Conservation (phyloP, 2,113 vertebrate species). For the Tragelaphus imberbis region DNA sequence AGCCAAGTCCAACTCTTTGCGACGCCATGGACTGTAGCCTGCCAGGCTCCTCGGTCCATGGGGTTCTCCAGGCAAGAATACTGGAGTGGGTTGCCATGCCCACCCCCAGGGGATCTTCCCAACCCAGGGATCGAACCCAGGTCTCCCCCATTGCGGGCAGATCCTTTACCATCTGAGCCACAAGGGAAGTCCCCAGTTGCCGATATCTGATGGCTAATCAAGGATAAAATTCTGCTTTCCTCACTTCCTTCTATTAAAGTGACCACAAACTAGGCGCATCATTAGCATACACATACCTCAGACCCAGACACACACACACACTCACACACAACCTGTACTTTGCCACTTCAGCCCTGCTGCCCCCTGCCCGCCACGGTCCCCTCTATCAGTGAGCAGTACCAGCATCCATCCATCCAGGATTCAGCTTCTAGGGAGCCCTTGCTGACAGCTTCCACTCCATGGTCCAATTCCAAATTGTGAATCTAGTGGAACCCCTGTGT, state of each 20-base stretch:
- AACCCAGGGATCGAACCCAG: no score
- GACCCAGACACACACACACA: background rate
- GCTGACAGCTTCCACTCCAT: background rate
- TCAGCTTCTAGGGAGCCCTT: background rate
- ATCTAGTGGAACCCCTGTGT: background rate
- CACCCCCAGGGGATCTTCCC: no score
- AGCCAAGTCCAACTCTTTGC: background rate
- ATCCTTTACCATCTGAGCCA: no score
- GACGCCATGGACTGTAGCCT: background rate
- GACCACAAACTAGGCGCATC: background rate
- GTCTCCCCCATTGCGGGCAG: no score
- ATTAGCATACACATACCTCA: background rate
- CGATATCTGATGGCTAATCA: background rate
- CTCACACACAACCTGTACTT: background rate
- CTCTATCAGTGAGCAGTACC: background rate
- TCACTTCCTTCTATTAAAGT: background rate
- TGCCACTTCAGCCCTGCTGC: background rate
- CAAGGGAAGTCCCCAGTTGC: background rate
- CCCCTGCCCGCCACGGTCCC: accelerated
- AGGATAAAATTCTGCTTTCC: background rate
- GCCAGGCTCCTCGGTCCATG: no score
- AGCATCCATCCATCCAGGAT: background rate
- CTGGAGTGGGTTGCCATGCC: no score
- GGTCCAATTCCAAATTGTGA: background rate
- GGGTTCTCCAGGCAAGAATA: no score